These are phyloP conservation scores for Drosophila funebris DNA, from an alignment of 1,140 invertebrate species.

Conservation along the genomic window DNA sequence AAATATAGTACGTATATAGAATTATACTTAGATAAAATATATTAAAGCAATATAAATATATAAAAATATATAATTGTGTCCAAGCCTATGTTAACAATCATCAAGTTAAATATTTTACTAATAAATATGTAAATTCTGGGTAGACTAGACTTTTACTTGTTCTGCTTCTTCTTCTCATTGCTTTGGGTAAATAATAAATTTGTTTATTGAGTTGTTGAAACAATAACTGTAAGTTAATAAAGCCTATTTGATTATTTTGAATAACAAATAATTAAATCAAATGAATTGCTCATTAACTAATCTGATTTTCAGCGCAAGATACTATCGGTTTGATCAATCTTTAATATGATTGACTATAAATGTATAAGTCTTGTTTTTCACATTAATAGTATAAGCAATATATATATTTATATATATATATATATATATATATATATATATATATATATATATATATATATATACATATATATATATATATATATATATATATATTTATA, in stretches of 20 bases:
- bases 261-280: background rate
- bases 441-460: conserved; percentile 8
- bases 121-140: conserved; percentile 4
- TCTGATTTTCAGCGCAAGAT: conserved; percentile 41
- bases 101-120: background rate
- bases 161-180: background rate
- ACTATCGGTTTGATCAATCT: conserved; percentile 29
- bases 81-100: background rate
- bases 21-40: background rate
- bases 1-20: background rate
- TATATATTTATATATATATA: conserved; percentile 8
- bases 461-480: conserved; percentile 13
- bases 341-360: conserved; percentile 62
- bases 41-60: background rate
- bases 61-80: background rate
- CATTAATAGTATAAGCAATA: conserved; percentile 59
- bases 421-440: conserved; percentile 34
- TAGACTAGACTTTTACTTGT: conserved; percentile 13
- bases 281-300: conserved; percentile 3
- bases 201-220: background rate
- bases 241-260: background rate
- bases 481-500: conserved; percentile 6
- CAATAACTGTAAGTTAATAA: background rate
- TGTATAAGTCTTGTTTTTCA: conserved; percentile 77
- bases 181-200: background rate